A percentile compares a stretch with the other conserved stretches of the same genome.
phyloP scores from a whole-genome alignment of 2,797 vertebrate genomes.

The Scarus forsteni region DNA sequence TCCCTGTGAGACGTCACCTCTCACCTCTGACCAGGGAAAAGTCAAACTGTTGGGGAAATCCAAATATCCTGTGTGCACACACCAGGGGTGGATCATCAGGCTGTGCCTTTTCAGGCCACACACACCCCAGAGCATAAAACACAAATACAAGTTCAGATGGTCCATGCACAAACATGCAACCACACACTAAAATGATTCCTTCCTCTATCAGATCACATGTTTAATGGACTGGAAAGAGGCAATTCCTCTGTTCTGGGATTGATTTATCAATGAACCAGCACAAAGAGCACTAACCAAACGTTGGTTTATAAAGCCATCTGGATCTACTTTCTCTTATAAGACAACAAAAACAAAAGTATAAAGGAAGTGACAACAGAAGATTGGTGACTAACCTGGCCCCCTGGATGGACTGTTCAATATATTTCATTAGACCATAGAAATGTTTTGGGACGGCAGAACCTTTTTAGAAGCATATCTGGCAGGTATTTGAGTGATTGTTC shows the following conservation, averaged over 20 bases:
- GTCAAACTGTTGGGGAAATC: conserved; percentile 72
- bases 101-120: conserved; percentile 58
- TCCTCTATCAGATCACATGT: conserved; percentile 41
- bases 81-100: conserved; percentile 57
- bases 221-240: conserved; percentile 38
- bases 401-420: too few relatives aligned
- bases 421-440: too few relatives aligned
- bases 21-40: conserved; percentile 79
- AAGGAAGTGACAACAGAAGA: conserved; percentile 26
- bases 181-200: conserved; percentile 25
- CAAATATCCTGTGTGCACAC: conserved; percentile 82
- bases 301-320: conserved; percentile 35
- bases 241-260: conserved; percentile 43
- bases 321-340: conserved; percentile 31
- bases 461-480: too few relatives aligned
- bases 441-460: too few relatives aligned
- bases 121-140: conserved; percentile 58
- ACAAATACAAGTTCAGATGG: conserved; percentile 52
- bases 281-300: conserved; percentile 20
- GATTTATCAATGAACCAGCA: conserved; percentile 45
- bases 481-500: too few relatives aligned
- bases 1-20: conserved; percentile 78
- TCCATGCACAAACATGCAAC: conserved; percentile 32
- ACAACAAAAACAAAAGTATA: conserved; percentile 19
- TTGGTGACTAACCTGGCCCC: neutral